Conservation (phyloP, 2,113 vertebrate species). For the Dolichallabes microphthalmus region DNA sequence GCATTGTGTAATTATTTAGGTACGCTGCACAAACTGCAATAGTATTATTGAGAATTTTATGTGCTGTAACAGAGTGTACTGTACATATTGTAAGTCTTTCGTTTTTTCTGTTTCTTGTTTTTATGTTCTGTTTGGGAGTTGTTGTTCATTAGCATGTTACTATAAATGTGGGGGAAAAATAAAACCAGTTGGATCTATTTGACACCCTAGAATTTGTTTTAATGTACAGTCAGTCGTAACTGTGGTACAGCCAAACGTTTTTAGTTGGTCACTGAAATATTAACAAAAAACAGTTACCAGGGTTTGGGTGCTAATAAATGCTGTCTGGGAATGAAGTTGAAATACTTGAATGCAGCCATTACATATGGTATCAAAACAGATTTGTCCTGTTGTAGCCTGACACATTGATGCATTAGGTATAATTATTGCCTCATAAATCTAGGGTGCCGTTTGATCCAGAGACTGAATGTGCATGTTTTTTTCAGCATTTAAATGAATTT, state of each 20-base stretch:
- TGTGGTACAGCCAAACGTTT: neutral
- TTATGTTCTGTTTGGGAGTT: conserved; percentile 2
- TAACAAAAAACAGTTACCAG: neutral
- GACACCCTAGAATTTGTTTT: neutral
- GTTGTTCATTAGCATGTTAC: neutral
- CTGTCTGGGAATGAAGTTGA: neutral
- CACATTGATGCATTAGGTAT: neutral
- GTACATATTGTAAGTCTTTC: neutral
- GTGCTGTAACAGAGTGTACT: neutral
- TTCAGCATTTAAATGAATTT: too few relatives aligned
- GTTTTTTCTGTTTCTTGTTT: neutral
- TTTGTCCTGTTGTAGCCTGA: neutral
- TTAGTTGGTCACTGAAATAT: neutral
- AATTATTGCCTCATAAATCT: neutral
- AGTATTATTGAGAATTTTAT: neutral
- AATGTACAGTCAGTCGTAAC: neutral
- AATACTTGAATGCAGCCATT: neutral
- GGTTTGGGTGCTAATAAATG: neutral
- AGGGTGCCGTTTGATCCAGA: neutral
- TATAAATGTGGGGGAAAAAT: neutral
- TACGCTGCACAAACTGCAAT: neutral
- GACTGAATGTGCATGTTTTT: too few relatives aligned
- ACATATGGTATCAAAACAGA: neutral
- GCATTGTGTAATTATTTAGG: neutral
- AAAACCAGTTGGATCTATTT: neutral